phyloP scores from a whole-genome alignment of 2,797 vertebrate species.

The Manis javanica region DNA sequence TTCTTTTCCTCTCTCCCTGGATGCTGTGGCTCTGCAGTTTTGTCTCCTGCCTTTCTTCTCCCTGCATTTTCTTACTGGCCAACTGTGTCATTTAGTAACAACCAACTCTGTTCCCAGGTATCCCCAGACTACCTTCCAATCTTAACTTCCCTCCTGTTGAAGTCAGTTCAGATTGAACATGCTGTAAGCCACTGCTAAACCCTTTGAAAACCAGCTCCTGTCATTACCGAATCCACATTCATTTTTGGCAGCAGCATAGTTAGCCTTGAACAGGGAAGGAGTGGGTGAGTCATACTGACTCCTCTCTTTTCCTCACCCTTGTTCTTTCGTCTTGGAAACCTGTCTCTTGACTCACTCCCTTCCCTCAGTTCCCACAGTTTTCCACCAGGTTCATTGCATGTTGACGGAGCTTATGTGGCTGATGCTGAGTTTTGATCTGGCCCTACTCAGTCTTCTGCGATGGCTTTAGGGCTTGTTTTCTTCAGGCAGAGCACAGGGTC shows the following conservation, averaged over 20 bases:
- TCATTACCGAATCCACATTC: not conserved
- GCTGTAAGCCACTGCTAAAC: not conserved
- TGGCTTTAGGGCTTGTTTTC: not conserved
- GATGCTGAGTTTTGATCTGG: not conserved
- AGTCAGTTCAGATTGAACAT: not conserved
- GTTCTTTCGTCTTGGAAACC: not conserved
- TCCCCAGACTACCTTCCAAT: not conserved
- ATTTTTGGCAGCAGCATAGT: not conserved
- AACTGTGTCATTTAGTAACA: not conserved
- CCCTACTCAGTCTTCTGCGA: accelerated
- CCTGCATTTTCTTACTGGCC: not conserved
- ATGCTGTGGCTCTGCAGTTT: not conserved
- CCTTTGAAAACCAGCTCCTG: not conserved
- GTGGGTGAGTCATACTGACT: not conserved
- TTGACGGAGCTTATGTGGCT: not conserved
- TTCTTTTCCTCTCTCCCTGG: not conserved
- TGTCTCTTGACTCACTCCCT: not conserved
- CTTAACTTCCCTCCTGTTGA: not conserved
- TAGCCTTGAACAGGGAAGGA: not conserved
- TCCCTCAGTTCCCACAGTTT: not conserved
- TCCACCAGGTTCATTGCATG: too few relatives aligned
- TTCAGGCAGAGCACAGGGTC: not conserved
- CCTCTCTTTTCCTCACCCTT: not conserved
- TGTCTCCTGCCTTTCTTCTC: not conserved
- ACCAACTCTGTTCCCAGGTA: not conserved